Conservation (phyloP, 1,140 invertebrate genomes). For the Acromyrmex echinatior region DNA sequence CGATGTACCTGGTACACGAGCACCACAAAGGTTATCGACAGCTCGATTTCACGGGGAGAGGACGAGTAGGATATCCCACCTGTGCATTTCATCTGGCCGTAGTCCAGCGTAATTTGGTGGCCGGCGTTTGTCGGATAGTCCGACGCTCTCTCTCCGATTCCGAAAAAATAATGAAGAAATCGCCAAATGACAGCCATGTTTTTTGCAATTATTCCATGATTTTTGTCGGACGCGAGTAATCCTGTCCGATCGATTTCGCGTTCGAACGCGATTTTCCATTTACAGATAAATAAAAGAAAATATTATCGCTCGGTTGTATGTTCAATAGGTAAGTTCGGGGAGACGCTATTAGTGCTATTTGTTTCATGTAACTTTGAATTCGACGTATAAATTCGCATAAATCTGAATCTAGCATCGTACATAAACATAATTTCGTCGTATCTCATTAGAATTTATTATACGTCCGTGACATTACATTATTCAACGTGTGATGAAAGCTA, state of each 20-base stretch:
- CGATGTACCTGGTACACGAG: slow-evolving; percentile 5
- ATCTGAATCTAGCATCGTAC: neutral
- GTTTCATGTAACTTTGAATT: neutral
- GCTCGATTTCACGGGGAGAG: slow-evolving; percentile 6
- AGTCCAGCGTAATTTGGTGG: slow-evolving; percentile 75
- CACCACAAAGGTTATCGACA: slow-evolving; percentile 53
- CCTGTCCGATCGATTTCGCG: neutral
- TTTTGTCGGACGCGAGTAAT: slow-evolving; percentile 20
- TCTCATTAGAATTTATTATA: slow-evolving; percentile 9
- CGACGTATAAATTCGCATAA: neutral
- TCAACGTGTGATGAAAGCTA: neutral
- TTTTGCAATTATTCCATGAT: slow-evolving; percentile 19
- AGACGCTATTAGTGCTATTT: too few species aligned
- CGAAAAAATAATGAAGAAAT: slow-evolving; percentile 22
- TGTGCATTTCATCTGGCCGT: slow-evolving; percentile 76
- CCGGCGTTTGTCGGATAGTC: slow-evolving; percentile 62
- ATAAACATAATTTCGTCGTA: neutral
- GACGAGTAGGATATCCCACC: slow-evolving; percentile 61
- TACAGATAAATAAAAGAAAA: slow-evolving; percentile 14
- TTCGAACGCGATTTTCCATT: slow-evolving; percentile 4
- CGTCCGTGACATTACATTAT: neutral
- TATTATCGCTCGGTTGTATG: too few species aligned
- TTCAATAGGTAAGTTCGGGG: too few species aligned
- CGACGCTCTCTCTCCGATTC: slow-evolving; percentile 1
- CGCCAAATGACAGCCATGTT: neutral